Conservation (phyloP, 92 coral and sea anemone species). For the Siderastrea siderea region DNA sequence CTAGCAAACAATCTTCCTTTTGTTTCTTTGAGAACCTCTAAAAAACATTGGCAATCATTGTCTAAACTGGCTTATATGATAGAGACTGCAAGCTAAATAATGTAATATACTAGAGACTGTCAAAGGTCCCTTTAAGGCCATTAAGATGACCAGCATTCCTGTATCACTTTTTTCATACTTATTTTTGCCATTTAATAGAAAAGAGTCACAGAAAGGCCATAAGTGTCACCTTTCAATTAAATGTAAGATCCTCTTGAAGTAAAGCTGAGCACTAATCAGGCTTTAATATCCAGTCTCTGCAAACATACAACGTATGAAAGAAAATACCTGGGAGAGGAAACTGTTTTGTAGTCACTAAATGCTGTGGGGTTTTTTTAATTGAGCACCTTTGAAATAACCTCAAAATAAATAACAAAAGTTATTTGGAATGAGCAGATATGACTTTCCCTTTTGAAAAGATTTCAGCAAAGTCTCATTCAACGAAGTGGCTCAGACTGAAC, state of each 20-base stretch:
- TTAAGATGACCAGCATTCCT: not conserved
- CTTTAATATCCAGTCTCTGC: too few species aligned
- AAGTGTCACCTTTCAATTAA: not conserved
- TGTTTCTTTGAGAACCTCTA: slow-evolving; percentile 60
- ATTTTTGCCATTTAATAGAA: not conserved
- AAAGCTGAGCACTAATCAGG: slow-evolving; percentile 1
- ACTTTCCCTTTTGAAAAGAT: not conserved
- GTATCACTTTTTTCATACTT: not conserved
- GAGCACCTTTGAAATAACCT: not conserved
- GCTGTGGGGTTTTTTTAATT: too few species aligned
- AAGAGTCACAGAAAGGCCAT: not conserved
- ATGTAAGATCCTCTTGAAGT: slow-evolving; percentile 1
- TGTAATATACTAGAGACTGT: not conserved
- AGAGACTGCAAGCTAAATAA: not conserved
- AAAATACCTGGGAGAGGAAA: too few species aligned
- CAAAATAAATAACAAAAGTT: not conserved
- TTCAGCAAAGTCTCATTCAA: too few species aligned
- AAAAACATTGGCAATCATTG: not conserved
- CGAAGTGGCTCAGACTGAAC: too few species aligned
- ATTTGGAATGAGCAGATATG: not conserved
- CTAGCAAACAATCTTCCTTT: slow-evolving; percentile 46
- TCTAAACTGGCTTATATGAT: not conserved
- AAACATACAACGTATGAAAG: too few species aligned
- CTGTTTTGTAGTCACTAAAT: too few species aligned
- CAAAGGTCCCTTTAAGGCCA: slow-evolving; percentile 12